Evolutionary conservation across 1,140 invertebrate species (phyloP).

Genomic region (Pogonognathellus flavescens): DNA sequence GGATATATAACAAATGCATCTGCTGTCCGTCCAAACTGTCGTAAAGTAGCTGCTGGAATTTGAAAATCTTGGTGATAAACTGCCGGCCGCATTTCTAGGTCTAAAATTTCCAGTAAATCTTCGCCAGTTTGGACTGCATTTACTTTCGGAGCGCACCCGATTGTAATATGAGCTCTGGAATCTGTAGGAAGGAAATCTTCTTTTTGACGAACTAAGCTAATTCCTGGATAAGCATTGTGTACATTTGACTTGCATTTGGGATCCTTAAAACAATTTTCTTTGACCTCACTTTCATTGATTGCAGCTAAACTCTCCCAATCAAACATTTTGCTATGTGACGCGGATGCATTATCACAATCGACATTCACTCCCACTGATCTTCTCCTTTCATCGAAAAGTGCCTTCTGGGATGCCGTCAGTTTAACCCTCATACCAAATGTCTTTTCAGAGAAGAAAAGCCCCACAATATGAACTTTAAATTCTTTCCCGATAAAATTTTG

Average conservation of each 20-base stretch:
- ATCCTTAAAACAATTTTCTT: not conserved
- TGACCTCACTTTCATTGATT: not conserved
- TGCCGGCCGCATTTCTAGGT: slow-evolving; percentile 51
- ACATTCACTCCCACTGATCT: not conserved
- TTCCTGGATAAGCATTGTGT: slow-evolving; percentile 9
- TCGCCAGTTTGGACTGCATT: slow-evolving; percentile 61
- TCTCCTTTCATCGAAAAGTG: slow-evolving; percentile 59
- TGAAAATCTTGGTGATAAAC: slow-evolving; percentile 54
- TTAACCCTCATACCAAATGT: slow-evolving; percentile 61
- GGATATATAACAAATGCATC: slow-evolving; percentile 62
- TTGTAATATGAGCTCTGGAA: slow-evolving; percentile 64
- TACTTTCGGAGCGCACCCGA: slow-evolving; percentile 55
- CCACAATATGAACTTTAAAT: slow-evolving; percentile 57
- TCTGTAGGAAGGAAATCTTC: slow-evolving; percentile 52
- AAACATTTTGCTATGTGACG: not conserved
- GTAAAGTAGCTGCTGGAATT: slow-evolving; percentile 51
- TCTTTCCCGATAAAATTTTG: slow-evolving; percentile 25
- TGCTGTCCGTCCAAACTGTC: slow-evolving; percentile 56
- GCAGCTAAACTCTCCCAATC: not conserved
- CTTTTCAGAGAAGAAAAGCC: slow-evolving; percentile 59
- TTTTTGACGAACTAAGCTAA: slow-evolving; percentile 29
- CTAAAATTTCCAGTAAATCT: slow-evolving; percentile 62
- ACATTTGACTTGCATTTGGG: slow-evolving; percentile 2
- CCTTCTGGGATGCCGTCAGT: slow-evolving; percentile 50
- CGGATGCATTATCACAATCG: not conserved